Evolutionary conservation across 1,140 invertebrate genomes (phyloP).

Genomic region (Tetranychus urticae): DNA sequence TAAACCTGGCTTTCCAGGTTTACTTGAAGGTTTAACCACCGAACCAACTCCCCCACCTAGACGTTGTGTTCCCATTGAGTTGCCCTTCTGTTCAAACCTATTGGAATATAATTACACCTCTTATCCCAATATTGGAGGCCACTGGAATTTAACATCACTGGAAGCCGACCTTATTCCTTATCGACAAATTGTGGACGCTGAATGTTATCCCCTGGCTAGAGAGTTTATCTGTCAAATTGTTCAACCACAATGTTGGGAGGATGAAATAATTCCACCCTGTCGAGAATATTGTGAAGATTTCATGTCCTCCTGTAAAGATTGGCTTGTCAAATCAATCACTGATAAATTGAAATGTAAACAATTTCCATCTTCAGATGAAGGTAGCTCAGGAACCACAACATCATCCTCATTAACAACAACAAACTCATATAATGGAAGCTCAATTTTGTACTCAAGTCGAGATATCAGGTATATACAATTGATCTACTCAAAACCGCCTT

Average conservation of each 20-base stretch:
- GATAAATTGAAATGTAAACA: slow-evolving; percentile 44
- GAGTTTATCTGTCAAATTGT: slow-evolving; percentile 61
- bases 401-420: too few relatives aligned
- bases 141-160: slow-evolving; percentile 35
- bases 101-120: slow-evolving; percentile 51
- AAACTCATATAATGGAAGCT: too few relatives aligned
- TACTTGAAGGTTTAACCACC: slow-evolving; percentile 21
- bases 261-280: slow-evolving; percentile 41
- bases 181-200: slow-evolving; percentile 58
- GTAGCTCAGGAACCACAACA: too few relatives aligned
- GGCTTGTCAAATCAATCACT: slow-evolving; percentile 40
- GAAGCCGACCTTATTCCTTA: slow-evolving; percentile 47
- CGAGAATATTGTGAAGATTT: slow-evolving; percentile 61
- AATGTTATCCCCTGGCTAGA: slow-evolving; percentile 56
- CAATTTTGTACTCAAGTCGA: too few relatives aligned
- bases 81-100: slow-evolving; percentile 36
- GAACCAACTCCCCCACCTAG: slow-evolving; percentile 29
- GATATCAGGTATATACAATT: too few relatives aligned
- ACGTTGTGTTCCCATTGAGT: slow-evolving; percentile 35
- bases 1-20: slow-evolving; percentile 12
- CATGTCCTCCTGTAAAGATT: slow-evolving; percentile 47
- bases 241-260: slow-evolving; percentile 42
- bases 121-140: slow-evolving; percentile 51
- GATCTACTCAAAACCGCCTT: too few relatives aligned
- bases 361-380: slow-evolving; percentile 28